Evolutionary conservation across 2,888 invertebrate species (phyloP), one percentile per base, ranked within the genome.

Genomic region (Thera britannica): DNA sequence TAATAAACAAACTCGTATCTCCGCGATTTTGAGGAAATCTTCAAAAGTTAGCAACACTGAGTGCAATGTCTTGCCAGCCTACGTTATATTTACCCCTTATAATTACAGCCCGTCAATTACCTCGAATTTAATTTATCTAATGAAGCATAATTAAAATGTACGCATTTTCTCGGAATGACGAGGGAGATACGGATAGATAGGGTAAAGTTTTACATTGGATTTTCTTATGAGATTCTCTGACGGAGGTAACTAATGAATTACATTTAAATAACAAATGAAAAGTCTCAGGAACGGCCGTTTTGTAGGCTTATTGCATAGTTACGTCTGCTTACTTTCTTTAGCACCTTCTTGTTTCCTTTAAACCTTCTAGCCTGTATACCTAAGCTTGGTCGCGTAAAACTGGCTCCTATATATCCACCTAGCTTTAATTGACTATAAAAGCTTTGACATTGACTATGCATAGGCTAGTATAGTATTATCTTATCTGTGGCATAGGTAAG

Each of bases 101-200:
- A 89, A 92, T 92, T 88, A 89, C 85, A 81, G 80, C 82, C 86
- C 89, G 90, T 91, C 92, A 90, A 90, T 92, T 93, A 91, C 87
- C 84, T 81, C 83, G 83, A 92, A 92, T 93, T 92, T 92, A 93
- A 93, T 93, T 92, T 89, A 90, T 87, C 87, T 93, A 93, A 93
- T 93, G 93, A 93, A 92, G 90, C 87, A 83, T 93, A 90, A 93
- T 93, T 93, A 93, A 92, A 93, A 92, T 90, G 90, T 92, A 88
- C 88, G 87, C 90, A 87, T 88, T 88, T 85, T 82, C 72, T 74
- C 81, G 86, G 85, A 86, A 82, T 85, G 86, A 85, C 79, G 84
- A 79, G 78, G 73, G 78, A 74, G 77, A 75, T 77, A 75, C 71
- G 76, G 74, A 76, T 77, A 78, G 77, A 79, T 78, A 79, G 76